Evolutionary conservation across 2,797 vertebrate genomes (phyloP).

Genomic region (Onychomys leucogaster): DNA sequence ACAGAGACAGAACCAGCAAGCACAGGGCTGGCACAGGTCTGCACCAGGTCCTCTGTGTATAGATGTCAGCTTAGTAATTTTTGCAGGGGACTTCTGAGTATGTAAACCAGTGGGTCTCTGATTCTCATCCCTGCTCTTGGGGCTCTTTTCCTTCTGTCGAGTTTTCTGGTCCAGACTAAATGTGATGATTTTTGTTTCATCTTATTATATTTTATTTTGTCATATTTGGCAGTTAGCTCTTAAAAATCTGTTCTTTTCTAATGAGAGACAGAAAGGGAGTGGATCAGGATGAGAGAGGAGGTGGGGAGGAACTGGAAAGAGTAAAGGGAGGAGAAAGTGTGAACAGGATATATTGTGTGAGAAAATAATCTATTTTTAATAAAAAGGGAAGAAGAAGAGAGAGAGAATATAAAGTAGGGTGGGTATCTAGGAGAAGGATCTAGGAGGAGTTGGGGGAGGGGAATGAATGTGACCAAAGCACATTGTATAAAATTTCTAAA

Average conservation of each 20-base stretch:
- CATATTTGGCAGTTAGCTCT: not conserved
- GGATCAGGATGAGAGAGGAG: not conserved
- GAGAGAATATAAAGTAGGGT: not conserved
- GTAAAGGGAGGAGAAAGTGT: not conserved
- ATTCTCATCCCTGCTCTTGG: not conserved
- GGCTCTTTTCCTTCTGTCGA: not conserved
- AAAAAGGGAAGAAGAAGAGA: not conserved
- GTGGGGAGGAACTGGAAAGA: not conserved
- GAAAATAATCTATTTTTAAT: not conserved
- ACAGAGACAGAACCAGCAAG: not conserved
- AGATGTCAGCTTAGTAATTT: not conserved
- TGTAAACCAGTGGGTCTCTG: not conserved
- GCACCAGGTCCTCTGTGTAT: not conserved
- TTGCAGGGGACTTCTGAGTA: not conserved
- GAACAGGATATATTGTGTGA: not conserved
- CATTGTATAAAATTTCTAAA: not conserved
- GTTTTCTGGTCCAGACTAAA: not conserved
- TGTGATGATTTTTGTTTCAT: not conserved
- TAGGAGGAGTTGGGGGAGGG: not conserved
- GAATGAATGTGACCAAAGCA: not conserved
- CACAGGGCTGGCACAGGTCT: not conserved
- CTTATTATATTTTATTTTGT: not conserved
- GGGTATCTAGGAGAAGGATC: not conserved
- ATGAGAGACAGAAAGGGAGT: not conserved
- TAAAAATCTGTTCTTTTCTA: not conserved